phyloP scores from a whole-genome alignment of 2,113 vertebrate species.

The Recurvirostra avosetta region DNA sequence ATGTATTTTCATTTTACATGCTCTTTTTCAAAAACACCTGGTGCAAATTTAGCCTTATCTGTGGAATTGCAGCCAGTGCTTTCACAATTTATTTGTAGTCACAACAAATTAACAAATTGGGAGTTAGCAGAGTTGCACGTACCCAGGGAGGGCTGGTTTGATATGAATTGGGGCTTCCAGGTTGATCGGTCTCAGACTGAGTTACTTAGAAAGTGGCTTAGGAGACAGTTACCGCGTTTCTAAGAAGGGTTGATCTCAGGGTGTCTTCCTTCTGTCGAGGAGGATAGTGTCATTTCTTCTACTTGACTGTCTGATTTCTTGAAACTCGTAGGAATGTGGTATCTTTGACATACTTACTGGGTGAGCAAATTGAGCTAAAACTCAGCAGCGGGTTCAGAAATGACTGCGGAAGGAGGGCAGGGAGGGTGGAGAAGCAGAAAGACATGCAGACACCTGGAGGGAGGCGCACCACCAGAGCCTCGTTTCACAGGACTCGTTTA shows the following conservation, averaged over 20 bases:
- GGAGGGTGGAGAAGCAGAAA: background rate
- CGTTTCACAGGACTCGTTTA: background rate
- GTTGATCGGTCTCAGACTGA: background rate
- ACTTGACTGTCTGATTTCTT: background rate
- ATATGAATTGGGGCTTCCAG: background rate
- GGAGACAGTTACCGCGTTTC: background rate
- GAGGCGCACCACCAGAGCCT: background rate
- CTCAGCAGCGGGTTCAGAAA: background rate
- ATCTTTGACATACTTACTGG: background rate
- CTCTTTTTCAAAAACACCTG: background rate
- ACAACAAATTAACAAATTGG: too few species aligned
- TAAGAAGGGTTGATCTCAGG: background rate
- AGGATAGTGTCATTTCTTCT: background rate
- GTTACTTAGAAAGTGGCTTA: background rate
- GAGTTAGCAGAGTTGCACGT: fast-evolving
- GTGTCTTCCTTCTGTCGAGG: background rate
- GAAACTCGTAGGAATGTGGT: background rate
- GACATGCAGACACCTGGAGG: background rate
- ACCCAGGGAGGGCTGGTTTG: background rate
- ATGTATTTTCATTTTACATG: background rate
- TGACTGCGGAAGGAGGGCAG: background rate
- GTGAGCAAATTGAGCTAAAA: fast-evolving
- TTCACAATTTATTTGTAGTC: background rate
- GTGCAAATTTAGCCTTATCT: background rate
- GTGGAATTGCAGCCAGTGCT: background rate